Percentiles rank a stretch among this genome's conserved stretches.
phyloP scores from a whole-genome alignment of 2,797 vertebrate species.

The Syndactyla subalaris region DNA sequence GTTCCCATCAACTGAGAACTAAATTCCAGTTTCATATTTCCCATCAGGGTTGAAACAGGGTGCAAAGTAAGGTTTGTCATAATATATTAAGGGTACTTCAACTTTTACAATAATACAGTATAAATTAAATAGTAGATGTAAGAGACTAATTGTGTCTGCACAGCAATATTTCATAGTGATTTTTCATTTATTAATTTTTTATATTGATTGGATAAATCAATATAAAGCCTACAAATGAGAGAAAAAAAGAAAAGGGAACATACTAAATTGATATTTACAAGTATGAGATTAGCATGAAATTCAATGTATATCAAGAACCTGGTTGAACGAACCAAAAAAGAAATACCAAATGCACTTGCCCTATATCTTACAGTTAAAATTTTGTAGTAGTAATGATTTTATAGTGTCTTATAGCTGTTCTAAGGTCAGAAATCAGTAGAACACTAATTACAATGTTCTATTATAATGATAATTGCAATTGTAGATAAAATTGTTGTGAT shows the following conservation, averaged over 20 bases:
- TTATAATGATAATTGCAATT: neutral
- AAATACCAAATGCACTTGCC: neutral
- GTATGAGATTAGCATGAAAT: neutral
- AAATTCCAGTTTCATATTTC: neutral
- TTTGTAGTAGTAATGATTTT: neutral
- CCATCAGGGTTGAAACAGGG: accelerated
- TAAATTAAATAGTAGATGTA: neutral
- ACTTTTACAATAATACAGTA: neutral
- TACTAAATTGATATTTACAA: neutral
- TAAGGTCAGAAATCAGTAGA: neutral
- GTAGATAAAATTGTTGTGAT: neutral
- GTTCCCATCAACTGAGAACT: neutral
- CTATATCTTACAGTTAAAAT: neutral
- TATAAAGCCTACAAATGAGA: neutral
- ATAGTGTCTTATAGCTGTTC: neutral
- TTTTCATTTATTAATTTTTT: neutral
- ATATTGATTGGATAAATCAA: neutral
- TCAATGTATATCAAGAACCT: neutral
- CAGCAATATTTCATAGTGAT: neutral
- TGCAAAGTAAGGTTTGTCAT: neutral
- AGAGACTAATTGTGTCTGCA: neutral
- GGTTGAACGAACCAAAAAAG: neutral
- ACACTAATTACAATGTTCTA: neutral
- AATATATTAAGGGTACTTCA: neutral
- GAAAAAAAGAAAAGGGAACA: neutral